phyloP scores from a whole-genome alignment of 2,888 invertebrate genomes.

The Stramonita haemastoma region DNA sequence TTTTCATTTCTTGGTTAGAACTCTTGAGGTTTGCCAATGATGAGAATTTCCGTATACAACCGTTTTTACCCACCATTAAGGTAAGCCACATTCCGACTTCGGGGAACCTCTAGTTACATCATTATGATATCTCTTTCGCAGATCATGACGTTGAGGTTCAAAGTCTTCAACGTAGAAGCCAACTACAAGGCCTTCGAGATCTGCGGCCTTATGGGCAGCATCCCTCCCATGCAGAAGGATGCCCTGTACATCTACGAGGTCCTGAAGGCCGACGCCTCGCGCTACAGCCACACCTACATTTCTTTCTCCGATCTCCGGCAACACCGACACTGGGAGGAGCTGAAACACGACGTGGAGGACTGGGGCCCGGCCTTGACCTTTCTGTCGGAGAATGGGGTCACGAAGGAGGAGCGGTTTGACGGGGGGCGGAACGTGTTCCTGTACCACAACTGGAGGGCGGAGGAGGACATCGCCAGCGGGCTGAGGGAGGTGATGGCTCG shows the following conservation, averaged over 20 bases:
- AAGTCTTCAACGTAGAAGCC: conserved; percentile 61
- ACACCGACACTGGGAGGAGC: conserved; percentile 22
- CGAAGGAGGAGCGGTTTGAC: conserved; percentile 51
- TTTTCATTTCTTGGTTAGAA: too few species aligned
- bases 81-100: too few species aligned
- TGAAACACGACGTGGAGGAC: conserved; percentile 43
- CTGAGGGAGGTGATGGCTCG: conserved; percentile 52
- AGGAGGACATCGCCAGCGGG: conserved; percentile 59
- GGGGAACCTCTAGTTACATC: too few species aligned
- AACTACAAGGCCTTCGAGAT: conserved; percentile 53
- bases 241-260: conserved; percentile 69
- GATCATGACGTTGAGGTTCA: conserved; percentile 58
- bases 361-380: conserved; percentile 61
- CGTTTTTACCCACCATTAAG: too few species aligned
- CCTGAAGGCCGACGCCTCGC: conserved; percentile 62
- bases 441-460: conserved; percentile 62
- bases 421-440: conserved; percentile 56
- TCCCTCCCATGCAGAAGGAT: conserved; percentile 59
- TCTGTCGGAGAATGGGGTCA: conserved; percentile 58
- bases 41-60: too few species aligned
- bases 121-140: conserved; percentile 36
- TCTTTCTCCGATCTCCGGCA: conserved; percentile 32
- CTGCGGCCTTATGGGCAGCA: conserved; percentile 53
- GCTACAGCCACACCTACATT: conserved; percentile 64
- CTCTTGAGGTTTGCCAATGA: too few species aligned